phyloP scores from a whole-genome alignment of 2,113 vertebrate genomes.

The Bubalus kerabau region DNA sequence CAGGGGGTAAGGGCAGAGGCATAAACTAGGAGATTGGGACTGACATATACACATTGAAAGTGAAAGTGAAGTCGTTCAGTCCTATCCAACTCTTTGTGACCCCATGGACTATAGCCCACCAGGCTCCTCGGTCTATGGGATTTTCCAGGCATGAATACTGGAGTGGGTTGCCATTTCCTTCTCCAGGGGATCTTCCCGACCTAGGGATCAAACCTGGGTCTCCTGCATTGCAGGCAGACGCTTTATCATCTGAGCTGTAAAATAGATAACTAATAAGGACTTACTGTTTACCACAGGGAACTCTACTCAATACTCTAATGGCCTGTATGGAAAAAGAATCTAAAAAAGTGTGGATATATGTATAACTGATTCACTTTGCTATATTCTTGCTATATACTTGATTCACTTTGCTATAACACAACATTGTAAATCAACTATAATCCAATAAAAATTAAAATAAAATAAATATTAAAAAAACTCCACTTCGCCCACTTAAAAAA shows the following conservation, averaged over 20 bases:
- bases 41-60: background rate
- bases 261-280: background rate
- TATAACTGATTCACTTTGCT: background rate
- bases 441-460: background rate
- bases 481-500: background rate
- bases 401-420: background rate
- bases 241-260: background rate
- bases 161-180: background rate
- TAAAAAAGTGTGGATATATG: background rate
- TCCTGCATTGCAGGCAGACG: background rate
- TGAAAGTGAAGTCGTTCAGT: background rate
- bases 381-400: background rate
- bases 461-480: background rate
- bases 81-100: fast-evolving
- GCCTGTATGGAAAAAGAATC: background rate
- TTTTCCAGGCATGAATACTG: background rate
- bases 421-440: background rate
- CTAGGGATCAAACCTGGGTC: background rate
- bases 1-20: background rate
- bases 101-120: background rate
- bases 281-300: background rate
- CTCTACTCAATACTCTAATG: background rate
- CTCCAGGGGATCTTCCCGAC: background rate
- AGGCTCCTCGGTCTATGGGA: background rate
- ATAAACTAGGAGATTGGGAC: background rate